phyloP scores from a whole-genome alignment of 2,113 vertebrate genomes.

The Cinclus cinclus region DNA sequence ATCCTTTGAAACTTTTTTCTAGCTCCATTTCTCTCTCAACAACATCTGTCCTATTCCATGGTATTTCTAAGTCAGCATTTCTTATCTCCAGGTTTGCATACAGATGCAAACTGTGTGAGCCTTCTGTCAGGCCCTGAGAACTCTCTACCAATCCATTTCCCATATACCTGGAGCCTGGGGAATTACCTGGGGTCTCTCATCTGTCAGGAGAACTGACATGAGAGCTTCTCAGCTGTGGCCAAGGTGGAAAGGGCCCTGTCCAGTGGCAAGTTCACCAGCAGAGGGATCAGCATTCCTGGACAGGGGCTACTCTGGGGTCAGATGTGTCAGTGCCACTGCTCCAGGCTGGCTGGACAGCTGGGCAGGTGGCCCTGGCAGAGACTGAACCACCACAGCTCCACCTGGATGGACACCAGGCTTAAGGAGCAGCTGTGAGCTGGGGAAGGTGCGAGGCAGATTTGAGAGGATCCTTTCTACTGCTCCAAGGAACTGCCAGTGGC shows the following conservation, averaged over 20 bases:
- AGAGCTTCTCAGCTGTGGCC: background rate
- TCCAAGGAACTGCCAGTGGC: background rate
- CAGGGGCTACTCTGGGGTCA: background rate
- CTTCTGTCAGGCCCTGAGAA: too few relatives aligned
- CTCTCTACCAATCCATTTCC: too few relatives aligned
- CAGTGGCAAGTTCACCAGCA: background rate
- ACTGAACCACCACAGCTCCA: background rate
- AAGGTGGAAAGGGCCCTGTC: background rate
- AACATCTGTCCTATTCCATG: too few relatives aligned
- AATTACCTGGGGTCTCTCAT: background rate
- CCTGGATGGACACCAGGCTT: background rate
- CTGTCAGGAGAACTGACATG: background rate
- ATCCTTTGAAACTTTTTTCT: too few relatives aligned
- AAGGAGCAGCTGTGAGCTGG: background rate
- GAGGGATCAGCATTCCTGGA: background rate
- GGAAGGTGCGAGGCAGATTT: background rate
- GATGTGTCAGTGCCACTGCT: background rate
- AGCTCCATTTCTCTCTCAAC: too few relatives aligned
- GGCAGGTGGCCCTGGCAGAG: background rate
- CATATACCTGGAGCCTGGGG: background rate
- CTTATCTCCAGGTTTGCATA: too few relatives aligned
- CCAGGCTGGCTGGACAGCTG: background rate
- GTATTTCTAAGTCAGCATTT: too few relatives aligned
- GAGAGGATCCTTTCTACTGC: background rate
- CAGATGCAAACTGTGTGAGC: too few relatives aligned